phyloP scores from a whole-genome alignment of 2,797 vertebrate genomes.

The Ibycter americanus region DNA sequence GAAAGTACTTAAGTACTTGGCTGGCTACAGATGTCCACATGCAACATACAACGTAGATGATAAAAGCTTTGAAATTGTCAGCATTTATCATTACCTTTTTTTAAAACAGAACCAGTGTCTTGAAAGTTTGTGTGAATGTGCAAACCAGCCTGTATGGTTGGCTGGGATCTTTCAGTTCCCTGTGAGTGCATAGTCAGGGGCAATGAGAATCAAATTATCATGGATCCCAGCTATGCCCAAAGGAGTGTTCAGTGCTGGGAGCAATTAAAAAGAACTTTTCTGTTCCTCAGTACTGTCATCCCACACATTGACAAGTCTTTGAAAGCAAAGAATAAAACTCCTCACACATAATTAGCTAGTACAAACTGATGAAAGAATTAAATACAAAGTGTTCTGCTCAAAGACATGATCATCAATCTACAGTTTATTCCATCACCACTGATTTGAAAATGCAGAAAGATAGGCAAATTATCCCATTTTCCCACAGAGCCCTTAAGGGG shows the following conservation, averaged over 20 bases:
- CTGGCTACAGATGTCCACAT: neutral
- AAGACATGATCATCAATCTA: slow-evolving; percentile 44
- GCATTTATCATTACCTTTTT: neutral
- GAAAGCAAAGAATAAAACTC: slow-evolving; percentile 67
- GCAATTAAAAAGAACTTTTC: slow-evolving; percentile 59
- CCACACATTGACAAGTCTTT: slow-evolving; percentile 59
- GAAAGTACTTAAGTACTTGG: neutral
- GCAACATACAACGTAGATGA: neutral
- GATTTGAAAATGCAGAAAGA: slow-evolving; percentile 25
- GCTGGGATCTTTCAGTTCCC: neutral
- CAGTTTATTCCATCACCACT: neutral
- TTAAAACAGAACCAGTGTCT: neutral
- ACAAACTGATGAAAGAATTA: slow-evolving; percentile 64
- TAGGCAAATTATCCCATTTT: slow-evolving; percentile 6
- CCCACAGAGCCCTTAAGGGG: neutral
- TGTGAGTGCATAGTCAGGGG: neutral
- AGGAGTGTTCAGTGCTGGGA: slow-evolving; percentile 14
- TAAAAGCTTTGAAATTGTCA: neutral
- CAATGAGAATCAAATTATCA: slow-evolving; percentile 35
- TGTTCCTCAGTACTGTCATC: slow-evolving; percentile 40
- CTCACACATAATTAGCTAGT: slow-evolving; percentile 63
- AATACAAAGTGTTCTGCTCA: slow-evolving; percentile 52
- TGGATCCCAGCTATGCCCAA: slow-evolving; percentile 4
- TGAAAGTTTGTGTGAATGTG: neutral
- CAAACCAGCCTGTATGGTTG: neutral